Evolutionary conservation across 2,888 invertebrate species (phyloP).

Genomic region (Entomobrya multifasciata): DNA sequence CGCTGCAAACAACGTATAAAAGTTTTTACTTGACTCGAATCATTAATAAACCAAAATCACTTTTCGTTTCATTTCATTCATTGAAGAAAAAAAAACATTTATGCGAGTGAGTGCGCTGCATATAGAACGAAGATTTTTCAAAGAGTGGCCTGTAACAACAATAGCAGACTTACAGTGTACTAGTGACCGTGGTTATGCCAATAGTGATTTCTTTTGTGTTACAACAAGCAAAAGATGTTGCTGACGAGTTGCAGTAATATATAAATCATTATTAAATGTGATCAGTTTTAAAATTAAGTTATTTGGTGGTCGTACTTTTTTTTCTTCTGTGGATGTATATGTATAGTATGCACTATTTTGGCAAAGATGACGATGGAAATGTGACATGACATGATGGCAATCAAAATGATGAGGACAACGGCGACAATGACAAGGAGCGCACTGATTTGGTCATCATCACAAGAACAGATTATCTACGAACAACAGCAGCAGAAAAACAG

Average conservation of each 20-base stretch:
- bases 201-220: too few relatives aligned
- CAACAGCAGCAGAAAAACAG: background rate
- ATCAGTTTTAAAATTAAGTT: background rate
- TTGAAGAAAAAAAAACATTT: background rate
- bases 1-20: background rate
- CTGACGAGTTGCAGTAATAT: too few relatives aligned
- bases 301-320: background rate
- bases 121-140: background rate
- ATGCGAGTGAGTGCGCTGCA: background rate
- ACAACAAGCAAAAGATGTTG: too few relatives aligned
- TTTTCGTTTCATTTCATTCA: constrained; percentile 13
- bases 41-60: background rate
- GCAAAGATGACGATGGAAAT: background rate
- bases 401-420: constrained; percentile 35
- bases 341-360: too few relatives aligned
- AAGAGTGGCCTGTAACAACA: constrained; percentile 23
- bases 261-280: too few relatives aligned
- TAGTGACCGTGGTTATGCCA: too few relatives aligned
- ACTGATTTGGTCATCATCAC: constrained; percentile 23
- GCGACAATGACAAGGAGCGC: constrained; percentile 11
- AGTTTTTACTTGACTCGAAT: background rate
- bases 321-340: background rate
- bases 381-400: constrained; percentile 5
- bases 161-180: background rate
- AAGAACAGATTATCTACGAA: constrained; percentile 11